Base-by-base conservation (phyloP, 2,888 invertebrate species). In the Caenorhabditis macrosperma region DNA sequence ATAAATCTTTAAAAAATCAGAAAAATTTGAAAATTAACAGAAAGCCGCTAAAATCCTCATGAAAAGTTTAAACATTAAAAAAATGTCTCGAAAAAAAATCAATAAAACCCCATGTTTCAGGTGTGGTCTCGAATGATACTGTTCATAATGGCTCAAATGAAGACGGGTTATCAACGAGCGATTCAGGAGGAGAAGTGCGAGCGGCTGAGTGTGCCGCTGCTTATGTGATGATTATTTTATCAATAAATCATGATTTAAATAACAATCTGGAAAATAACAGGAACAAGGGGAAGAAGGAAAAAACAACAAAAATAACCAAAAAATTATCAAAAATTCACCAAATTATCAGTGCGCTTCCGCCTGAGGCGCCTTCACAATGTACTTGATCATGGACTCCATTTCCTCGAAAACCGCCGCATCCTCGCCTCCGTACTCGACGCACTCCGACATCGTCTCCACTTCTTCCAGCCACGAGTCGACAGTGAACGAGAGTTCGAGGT, bases 61-160 rank as follows among this genome's bases (percentile, higher is more conserved):
- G n/a, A n/a, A n/a, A n/a, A n/a, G n/a, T n/a, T n/a, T n/a, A n/a
- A n/a, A n/a, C n/a, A n/a, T n/a, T n/a, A n/a, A n/a, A n/a, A n/a
- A n/a, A n/a, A n/a, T n/a, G n/a, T n/a, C n/a, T n/a, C n/a, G n/a
- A n/a, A n/a, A n/a, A n/a, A n/a, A n/a, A n/a, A n/a, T n/a, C n/a
- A n/a, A n/a, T n/a, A n/a, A n/a, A n/a, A n/a, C n/a, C n/a, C n/a
- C n/a, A n/a, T n/a, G n/a, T 67, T 83, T 52, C 28, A 83, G 84
- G 84, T 84, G 24, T 86, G 86, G 86, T 79, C 81, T 33, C 57
- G 81, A 10, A 85, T 85, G 83, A 85, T 86, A n/a, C 71, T 86
- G 9, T 86, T 84, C 69, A 85, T 86, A 59, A 69, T 86, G 60
- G 79, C 81, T 48, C 86, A 86, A 59, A 86, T 86, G 86, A 86